A percentile compares a stretch with the other conserved stretches of the same genome.
These are phyloP conservation scores for Siniperca chuatsi DNA, from an alignment of 2,113 vertebrate species.

Conservation along the genomic window DNA sequence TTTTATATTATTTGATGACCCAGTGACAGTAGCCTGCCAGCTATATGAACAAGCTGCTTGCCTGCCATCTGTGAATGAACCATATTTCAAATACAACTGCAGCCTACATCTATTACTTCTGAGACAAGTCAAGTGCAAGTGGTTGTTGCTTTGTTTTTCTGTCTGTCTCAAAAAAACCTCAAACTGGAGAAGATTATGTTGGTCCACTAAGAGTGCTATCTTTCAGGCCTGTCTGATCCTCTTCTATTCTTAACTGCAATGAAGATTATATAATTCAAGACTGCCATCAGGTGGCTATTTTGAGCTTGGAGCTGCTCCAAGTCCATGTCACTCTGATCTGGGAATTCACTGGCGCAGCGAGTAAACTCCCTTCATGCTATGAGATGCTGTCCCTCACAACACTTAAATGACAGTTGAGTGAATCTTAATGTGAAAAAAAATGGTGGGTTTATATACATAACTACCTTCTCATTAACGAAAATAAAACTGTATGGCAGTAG, in stretches of 20 bases:
- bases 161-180: too few species aligned
- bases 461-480: too few species aligned
- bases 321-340: slow-evolving; percentile 20
- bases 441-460: too few species aligned
- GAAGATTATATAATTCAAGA: slow-evolving; percentile 62
- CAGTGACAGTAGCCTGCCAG: neutral
- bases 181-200: neutral
- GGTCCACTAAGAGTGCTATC: neutral
- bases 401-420: neutral
- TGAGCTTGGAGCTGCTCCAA: neutral
- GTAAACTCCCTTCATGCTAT: neutral
- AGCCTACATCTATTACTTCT: neutral
- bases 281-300: slow-evolving; percentile 79
- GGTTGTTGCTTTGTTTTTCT: neutral
- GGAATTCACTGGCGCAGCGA: neutral
- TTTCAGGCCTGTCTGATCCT: slow-evolving; percentile 41
- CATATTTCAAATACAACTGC: neutral
- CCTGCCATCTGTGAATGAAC: neutral
- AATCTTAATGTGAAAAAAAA: too few species aligned
- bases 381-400: neutral
- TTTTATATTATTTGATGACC: neutral
- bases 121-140: neutral
- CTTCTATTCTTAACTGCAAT: slow-evolving; percentile 27
- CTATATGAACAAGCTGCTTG: neutral
- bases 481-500: too few species aligned